Percentiles rank a stretch among this genome's conserved stretches.
Conservation (phyloP, 2,888 invertebrate genomes). For the Xestia rhomboidea region DNA sequence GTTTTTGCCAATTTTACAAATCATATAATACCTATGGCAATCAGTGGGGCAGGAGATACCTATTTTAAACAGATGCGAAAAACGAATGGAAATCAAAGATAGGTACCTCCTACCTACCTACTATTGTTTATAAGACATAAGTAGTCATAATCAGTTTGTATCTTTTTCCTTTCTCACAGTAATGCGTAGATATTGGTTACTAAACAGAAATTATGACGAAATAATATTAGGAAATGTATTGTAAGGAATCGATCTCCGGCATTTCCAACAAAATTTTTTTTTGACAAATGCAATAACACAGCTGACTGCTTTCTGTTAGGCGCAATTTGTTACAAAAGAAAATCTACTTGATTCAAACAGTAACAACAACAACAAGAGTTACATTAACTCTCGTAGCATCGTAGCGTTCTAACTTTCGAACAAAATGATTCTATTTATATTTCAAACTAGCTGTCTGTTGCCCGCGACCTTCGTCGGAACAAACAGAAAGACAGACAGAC, state of each 20-base stretch:
- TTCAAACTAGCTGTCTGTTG: background rate
- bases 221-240: slow-evolving; percentile 8
- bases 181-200: slow-evolving; percentile 26
- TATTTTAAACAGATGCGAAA: background rate
- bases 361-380: slow-evolving; percentile 3
- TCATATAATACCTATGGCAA: slow-evolving; percentile 20
- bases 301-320: background rate
- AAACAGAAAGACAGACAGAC: no score
- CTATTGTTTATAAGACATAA: background rate
- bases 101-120: background rate
- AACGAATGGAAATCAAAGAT: slow-evolving; percentile 19
- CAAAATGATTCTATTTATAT: background rate
- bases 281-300: slow-evolving; percentile 4
- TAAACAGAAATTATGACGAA: slow-evolving; percentile 14
- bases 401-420: background rate
- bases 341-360: background rate
- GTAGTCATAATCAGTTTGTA: background rate
- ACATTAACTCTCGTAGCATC: background rate
- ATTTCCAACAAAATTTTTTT: background rate
- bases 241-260: slow-evolving; percentile 1
- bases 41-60: background rate
- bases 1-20: slow-evolving; percentile 38
- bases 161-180: background rate
- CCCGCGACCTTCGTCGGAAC: no score
- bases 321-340: background rate